These are phyloP conservation scores for Entelurus aequoreus DNA, from an alignment of 2,113 vertebrate species.

Conservation along the genomic window DNA sequence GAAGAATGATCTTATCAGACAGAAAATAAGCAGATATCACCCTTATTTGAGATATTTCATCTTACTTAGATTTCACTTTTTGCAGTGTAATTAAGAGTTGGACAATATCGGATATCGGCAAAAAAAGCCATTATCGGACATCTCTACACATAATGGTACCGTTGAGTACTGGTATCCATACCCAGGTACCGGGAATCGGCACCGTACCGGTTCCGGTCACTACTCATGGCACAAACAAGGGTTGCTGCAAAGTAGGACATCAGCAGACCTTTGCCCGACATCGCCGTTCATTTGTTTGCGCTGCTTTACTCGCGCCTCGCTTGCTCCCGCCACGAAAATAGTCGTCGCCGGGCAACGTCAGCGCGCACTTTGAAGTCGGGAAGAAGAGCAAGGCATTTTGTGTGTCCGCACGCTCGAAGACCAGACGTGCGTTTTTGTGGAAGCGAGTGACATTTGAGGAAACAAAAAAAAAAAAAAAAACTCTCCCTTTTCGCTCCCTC, in stretches of 20 bases:
- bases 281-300: constrained; percentile 56
- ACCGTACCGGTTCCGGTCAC: too few relatives aligned
- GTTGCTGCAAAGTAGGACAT: constrained; percentile 11
- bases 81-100: too few relatives aligned
- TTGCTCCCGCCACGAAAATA: constrained; percentile 58
- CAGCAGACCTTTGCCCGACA: constrained; percentile 49
- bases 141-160: too few relatives aligned
- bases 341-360: constrained; percentile 56
- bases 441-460: constrained; percentile 32
- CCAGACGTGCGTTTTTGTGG: constrained; percentile 27
- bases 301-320: constrained; percentile 58
- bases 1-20: too few relatives aligned
- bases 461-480: constrained; percentile 10
- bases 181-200: too few relatives aligned
- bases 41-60: too few relatives aligned
- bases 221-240: too few relatives aligned
- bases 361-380: constrained; percentile 36
- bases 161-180: too few relatives aligned
- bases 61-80: too few relatives aligned
- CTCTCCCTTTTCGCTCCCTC: constrained; percentile 19
- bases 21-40: too few relatives aligned
- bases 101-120: too few relatives aligned
- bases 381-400: constrained; percentile 31
- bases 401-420: constrained; percentile 42
- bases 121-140: too few relatives aligned